Conservation (phyloP, 2,113 vertebrate species). For the Pseudopipra pipra region DNA sequence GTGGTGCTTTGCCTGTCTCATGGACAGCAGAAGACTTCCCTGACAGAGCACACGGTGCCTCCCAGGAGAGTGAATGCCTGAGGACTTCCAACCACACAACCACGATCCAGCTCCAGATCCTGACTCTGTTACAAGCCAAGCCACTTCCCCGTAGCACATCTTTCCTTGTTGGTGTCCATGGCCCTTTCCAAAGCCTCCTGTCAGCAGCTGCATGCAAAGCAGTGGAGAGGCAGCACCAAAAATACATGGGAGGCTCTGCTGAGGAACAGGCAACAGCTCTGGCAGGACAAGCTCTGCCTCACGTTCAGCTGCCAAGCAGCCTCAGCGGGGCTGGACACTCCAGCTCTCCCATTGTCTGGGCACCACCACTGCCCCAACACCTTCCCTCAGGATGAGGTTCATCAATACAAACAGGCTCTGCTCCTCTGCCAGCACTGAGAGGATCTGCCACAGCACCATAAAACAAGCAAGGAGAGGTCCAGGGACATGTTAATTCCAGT, state of each 20-base stretch:
- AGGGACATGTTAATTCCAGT: background rate
- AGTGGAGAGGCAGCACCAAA: background rate
- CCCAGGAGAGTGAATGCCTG: background rate
- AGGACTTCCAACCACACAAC: background rate
- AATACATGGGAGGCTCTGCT: background rate
- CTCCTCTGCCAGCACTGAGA: background rate
- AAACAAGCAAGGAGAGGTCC: background rate
- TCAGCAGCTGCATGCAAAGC: background rate
- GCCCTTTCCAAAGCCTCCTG: background rate
- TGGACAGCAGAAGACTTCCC: background rate
- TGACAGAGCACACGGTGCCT: background rate
- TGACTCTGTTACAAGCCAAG: background rate
- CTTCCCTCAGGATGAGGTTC: fast-evolving
- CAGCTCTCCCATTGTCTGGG: background rate
- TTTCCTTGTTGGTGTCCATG: background rate
- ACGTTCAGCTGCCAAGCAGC: background rate
- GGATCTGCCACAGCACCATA: background rate
- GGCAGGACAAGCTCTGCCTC: background rate
- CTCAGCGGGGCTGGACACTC: background rate
- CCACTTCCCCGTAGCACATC: background rate
- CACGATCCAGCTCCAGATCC: background rate
- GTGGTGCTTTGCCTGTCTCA: background rate
- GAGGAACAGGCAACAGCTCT: background rate
- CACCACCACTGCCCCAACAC: background rate
- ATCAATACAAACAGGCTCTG: background rate